phyloP scores from a whole-genome alignment of 2,113 vertebrate genomes.

The Mustelus asterias region DNA sequence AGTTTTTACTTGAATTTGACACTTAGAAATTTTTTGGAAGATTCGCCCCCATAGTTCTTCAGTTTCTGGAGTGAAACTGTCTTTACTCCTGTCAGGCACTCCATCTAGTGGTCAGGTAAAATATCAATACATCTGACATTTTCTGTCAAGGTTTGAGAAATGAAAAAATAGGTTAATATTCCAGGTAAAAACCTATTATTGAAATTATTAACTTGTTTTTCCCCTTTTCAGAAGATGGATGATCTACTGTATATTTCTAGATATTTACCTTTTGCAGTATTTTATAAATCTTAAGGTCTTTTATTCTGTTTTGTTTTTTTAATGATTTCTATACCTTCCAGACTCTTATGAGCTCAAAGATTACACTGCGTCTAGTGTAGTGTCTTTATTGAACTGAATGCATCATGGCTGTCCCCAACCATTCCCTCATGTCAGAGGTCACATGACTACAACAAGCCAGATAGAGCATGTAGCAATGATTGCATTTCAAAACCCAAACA shows the following conservation, averaged over 20 bases:
- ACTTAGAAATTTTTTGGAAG: too few species aligned
- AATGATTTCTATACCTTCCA: not conserved
- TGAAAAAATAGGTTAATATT: not conserved
- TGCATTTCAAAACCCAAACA: too few species aligned
- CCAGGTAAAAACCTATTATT: too few species aligned
- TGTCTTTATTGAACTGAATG: too few species aligned
- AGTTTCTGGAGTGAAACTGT: not conserved
- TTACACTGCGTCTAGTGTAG: too few species aligned
- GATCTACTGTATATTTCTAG: not conserved
- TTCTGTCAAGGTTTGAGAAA: not conserved
- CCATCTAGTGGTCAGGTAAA: conserved; percentile 22
- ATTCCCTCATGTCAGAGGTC: too few species aligned
- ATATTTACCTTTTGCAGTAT: not conserved
- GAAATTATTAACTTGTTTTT: not conserved
- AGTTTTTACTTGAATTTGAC: too few species aligned
- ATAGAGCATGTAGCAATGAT: too few species aligned
- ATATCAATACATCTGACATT: not conserved
- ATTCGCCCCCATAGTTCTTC: not conserved
- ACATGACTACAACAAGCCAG: too few species aligned
- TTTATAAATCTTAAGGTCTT: not conserved
- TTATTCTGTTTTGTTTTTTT: not conserved
- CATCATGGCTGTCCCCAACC: too few species aligned
- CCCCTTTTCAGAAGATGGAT: not conserved
- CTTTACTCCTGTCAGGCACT: not conserved
- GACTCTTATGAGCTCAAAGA: too few species aligned